A percentile compares a stretch with the other conserved stretches of the same genome.
Conservation (phyloP, 2,797 vertebrate species). For the Emys orbicularis region DNA sequence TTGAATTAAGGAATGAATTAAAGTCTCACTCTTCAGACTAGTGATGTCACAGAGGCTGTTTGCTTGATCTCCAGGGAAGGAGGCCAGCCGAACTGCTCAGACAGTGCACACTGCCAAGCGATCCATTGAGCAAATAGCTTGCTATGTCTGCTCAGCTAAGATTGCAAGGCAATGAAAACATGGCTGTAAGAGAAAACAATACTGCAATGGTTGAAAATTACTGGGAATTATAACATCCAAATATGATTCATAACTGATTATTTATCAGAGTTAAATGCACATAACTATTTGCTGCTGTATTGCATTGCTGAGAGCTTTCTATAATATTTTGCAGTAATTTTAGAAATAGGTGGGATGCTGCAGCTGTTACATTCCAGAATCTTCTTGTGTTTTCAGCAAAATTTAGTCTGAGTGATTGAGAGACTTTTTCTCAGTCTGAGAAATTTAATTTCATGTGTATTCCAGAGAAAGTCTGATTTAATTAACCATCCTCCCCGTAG, state of each 20-base stretch:
- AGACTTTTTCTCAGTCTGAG: not conserved
- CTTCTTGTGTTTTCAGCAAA: not conserved
- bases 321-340: not conserved
- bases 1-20: constrained; percentile 21
- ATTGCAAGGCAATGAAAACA: not conserved
- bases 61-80: constrained; percentile 27
- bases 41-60: constrained; percentile 23
- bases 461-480: not conserved
- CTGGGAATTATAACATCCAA: not conserved
- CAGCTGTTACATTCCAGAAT: not conserved
- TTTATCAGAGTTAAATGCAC: not conserved
- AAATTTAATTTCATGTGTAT: not conserved
- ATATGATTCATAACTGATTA: not conserved
- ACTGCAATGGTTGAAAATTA: not conserved
- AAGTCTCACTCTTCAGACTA: not conserved
- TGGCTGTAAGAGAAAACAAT: not conserved
- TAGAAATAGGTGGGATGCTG: not conserved
- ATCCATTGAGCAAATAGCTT: constrained; percentile 40
- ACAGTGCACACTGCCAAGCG: not conserved
- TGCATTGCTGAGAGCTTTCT: not conserved
- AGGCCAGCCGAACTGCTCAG: not conserved
- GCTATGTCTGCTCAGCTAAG: not conserved
- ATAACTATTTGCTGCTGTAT: not conserved
- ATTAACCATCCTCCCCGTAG: not conserved
- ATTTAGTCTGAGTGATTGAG: not conserved